Percentiles rank a stretch among this genome's conserved stretches.
Conservation (phyloP, 2,888 invertebrate species). For the Molorchus minor region DNA sequence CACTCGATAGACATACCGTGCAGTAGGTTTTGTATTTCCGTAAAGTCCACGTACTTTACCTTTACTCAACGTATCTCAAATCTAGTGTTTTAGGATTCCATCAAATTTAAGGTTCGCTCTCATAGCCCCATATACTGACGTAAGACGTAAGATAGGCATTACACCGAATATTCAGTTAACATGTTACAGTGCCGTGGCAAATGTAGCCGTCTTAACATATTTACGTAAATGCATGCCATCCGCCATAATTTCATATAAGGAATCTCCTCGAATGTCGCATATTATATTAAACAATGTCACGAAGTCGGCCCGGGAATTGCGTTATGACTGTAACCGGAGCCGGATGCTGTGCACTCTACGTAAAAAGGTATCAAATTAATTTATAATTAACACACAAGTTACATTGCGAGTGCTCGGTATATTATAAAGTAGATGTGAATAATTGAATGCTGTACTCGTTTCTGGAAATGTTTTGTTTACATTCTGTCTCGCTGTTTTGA, state of each 20-base stretch:
- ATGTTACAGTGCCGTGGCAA: constrained; percentile 45
- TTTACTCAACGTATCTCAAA: no score
- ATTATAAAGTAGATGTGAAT: constrained; percentile 9
- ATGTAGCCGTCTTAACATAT: constrained; percentile 56
- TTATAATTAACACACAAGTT: constrained; percentile 37
- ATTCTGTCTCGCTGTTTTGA: no score
- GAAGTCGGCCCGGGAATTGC: constrained; percentile 39
- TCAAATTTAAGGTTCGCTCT: no score
- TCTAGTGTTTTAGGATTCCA: no score
- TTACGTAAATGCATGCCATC: constrained; percentile 53
- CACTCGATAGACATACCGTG: no score
- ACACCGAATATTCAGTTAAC: constrained; percentile 47
- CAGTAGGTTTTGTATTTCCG: no score
- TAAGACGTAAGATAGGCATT: no score
- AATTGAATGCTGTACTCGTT: constrained; percentile 3
- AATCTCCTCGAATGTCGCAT: constrained; percentile 48
- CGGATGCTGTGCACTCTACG: constrained; percentile 31
- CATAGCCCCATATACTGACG: no score
- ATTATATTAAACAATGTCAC: constrained; percentile 45
- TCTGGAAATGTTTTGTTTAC: neutral
- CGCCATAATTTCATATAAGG: constrained; percentile 43
- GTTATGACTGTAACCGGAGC: constrained; percentile 33
- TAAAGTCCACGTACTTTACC: no score
- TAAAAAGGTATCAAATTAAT: constrained; percentile 40
- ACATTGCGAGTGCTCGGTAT: constrained; percentile 16